These are phyloP conservation scores for Clivina fossor DNA, from an alignment of 2,888 invertebrate genomes.

Conservation along the genomic window DNA sequence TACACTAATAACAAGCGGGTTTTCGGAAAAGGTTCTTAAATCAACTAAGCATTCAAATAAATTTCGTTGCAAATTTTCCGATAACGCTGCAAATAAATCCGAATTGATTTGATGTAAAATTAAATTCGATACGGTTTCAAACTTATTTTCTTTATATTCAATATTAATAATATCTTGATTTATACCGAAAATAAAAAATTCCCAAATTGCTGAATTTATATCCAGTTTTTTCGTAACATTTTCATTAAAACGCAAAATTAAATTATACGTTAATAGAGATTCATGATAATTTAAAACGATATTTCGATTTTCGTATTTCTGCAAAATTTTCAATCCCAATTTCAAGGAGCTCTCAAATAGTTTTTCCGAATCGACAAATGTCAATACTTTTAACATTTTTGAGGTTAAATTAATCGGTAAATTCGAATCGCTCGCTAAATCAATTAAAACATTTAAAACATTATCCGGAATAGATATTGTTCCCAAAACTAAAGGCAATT, in stretches of 20 bases:
- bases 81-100: constrained; percentile 58
- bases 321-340: constrained; percentile 42
- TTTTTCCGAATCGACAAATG: constrained; percentile 40
- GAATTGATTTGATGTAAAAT: constrained; percentile 62
- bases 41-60: constrained; percentile 59
- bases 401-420: constrained; percentile 53
- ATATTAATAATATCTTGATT: constrained; percentile 57
- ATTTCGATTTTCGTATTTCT: constrained; percentile 37
- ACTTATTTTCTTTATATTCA: constrained; percentile 50
- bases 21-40: constrained; percentile 61
- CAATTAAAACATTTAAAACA: constrained; percentile 46
- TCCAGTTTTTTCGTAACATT: constrained; percentile 41
- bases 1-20: constrained; percentile 61
- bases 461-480: constrained; percentile 60
- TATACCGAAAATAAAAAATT: constrained; percentile 59
- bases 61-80: constrained; percentile 53
- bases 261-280: constrained; percentile 43
- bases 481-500: constrained; percentile 64
- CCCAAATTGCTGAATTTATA: constrained; percentile 56
- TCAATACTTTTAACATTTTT: constrained; percentile 51
- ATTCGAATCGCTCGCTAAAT: constrained; percentile 49
- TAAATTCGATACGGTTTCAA: constrained; percentile 54
- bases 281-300: constrained; percentile 37
- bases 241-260: constrained; percentile 44
- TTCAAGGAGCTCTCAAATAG: constrained; percentile 44